Base-by-base conservation (phyloP, 2,113 vertebrate species). In the Leptodactylus fuscus region DNA sequence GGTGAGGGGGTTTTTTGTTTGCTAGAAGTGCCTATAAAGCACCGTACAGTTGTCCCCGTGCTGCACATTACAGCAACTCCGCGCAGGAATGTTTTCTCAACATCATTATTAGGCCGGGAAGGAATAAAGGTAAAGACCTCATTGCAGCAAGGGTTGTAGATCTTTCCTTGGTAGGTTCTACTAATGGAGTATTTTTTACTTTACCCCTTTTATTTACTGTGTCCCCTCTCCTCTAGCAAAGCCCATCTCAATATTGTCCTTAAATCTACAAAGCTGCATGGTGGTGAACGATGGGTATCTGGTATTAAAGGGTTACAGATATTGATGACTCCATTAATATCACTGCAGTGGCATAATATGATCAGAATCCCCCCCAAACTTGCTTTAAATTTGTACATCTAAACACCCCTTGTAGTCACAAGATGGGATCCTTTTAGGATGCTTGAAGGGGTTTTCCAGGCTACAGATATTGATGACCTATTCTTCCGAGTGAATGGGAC, bases 21-120 rank as follows among this genome's bases (percentile, higher is more conserved):
- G 69, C 70, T 60, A 51, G 49, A 74, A 60, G 69, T 60, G 34
- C 51, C 67, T 49, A 53, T 82, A 82, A 82, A 22, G 44, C 81
- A 44, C 11, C n/a, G n/a, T 16, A 36, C 46, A 16, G 16, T 24
- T 13, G 48, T 73, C 81, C 69, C 81, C 13, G 81, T 2, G 48
- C 70, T 60, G n/a, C 46, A 51, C 62, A 51, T 49, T 34, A 48
- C 12, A 48, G 36, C 46, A 53, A 38, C 46, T 22, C 27, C 18
- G 18, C 70, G 49, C 46, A 82, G 16, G 69, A 46, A 69, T 65
- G 36, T 48, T 65, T 62, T 46, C 58, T 81, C 58, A 46, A 65
- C 36, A 46, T 67, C 41, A 24, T 22, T 73, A 38, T 22, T 36
- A 13, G 29, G 36, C 22, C 29, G 3, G 15, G 24, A 51, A 29